Evolutionary conservation across 2,888 invertebrate species (phyloP).

Genomic region (Scrobipalpa costella): DNA sequence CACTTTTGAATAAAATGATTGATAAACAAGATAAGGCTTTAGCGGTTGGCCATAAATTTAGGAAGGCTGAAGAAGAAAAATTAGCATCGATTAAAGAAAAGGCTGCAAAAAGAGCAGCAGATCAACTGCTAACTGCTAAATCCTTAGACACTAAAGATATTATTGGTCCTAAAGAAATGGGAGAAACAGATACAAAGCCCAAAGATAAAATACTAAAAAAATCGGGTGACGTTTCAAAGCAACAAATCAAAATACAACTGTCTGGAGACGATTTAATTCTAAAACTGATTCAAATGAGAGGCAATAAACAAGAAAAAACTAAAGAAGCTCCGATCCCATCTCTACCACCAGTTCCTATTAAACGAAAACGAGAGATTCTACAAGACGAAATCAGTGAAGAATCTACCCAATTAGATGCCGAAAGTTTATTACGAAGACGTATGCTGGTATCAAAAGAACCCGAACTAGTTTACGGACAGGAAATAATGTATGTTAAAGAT

Average conservation of each 20-base stretch:
- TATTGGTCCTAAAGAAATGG: background rate
- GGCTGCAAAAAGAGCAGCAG: background rate
- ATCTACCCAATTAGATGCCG: background rate
- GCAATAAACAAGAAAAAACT: background rate
- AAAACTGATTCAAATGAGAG: background rate
- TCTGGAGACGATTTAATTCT: background rate
- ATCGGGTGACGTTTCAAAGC: background rate
- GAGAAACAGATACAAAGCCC: background rate
- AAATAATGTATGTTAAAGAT: background rate
- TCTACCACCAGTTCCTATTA: background rate
- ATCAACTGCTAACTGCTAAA: background rate
- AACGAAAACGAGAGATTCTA: background rate
- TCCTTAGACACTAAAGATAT: background rate
- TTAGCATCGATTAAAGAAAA: background rate
- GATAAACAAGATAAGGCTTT: background rate
- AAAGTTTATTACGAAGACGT: background rate
- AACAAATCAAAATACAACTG: background rate
- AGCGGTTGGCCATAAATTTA: background rate
- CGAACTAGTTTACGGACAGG: background rate
- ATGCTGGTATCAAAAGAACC: background rate
- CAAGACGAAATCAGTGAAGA: background rate
- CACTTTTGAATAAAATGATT: background rate
- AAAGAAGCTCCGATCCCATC: background rate
- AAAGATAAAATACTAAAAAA: too few species aligned
- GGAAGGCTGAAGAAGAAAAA: background rate